phyloP scores from a whole-genome alignment of 2,888 invertebrate species.

The Cephonodes hylas region DNA sequence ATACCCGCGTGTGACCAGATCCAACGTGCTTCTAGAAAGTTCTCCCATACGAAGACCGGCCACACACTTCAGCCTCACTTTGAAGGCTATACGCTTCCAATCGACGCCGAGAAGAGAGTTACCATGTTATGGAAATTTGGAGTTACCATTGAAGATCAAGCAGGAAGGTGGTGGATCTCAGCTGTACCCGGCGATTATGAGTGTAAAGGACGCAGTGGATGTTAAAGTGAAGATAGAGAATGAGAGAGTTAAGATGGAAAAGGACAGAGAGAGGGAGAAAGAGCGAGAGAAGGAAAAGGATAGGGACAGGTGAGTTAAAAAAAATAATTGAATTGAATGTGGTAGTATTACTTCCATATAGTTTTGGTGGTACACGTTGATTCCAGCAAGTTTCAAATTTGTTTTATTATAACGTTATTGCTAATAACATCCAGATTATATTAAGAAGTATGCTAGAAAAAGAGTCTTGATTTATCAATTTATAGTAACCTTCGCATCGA shows the following conservation, averaged over 20 bases:
- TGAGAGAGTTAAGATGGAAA: slow-evolving; percentile 52
- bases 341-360: too few species aligned
- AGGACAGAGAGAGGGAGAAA: slow-evolving; percentile 50
- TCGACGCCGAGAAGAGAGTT: slow-evolving; percentile 63
- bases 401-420: too few species aligned
- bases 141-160: slow-evolving; percentile 69
- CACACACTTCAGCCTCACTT: slow-evolving; percentile 56
- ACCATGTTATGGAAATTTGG: slow-evolving; percentile 75
- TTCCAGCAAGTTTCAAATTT: too few species aligned
- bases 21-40: slow-evolving; percentile 67
- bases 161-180: slow-evolving; percentile 56
- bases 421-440: too few species aligned
- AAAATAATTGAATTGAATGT: neutral
- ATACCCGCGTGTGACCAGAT: slow-evolving; percentile 69
- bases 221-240: slow-evolving; percentile 41
- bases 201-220: slow-evolving; percentile 17
- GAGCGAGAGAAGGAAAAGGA: slow-evolving; percentile 41
- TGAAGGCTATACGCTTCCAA: slow-evolving; percentile 69
- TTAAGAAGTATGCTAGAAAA: too few species aligned
- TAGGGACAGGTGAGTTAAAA: slow-evolving; percentile 35
- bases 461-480: too few species aligned
- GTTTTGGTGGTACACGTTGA: too few species aligned
- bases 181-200: slow-evolving; percentile 52
- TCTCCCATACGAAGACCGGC: slow-evolving; percentile 52
- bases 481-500: too few species aligned